Evolutionary conservation across 2,113 vertebrate genomes (phyloP), one percentile per base, ranked within the genome.

Genomic region (Terrapene triunguis): DNA sequence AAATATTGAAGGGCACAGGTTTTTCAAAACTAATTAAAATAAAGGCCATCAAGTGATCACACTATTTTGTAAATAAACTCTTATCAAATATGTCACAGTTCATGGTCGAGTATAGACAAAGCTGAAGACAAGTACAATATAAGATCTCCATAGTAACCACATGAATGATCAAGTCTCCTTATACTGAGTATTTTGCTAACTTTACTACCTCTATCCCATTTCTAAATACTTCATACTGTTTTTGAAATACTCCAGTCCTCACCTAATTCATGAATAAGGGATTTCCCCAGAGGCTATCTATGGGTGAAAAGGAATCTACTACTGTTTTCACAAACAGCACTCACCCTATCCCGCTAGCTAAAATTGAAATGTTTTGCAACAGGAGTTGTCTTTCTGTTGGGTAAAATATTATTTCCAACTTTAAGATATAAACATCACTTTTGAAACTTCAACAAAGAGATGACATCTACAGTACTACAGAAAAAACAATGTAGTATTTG

Each of bases 191-290:
- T 79, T 95, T 95, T 84, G 89, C 84, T 88, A 91, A 84, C 74
- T 95, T 92, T 93, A 93, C 82, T 96, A 29, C 50, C 59, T 97
- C 88, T 96, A 92, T 69, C 83, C 94, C 84, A 92, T 91, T 91
- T 96, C 94, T 92, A 95, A 87, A 88, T 85, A 88, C 65, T 88
- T 96, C 89, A 51, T 53, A 65, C 29, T 85, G 84, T 89, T 96
- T 98, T 98, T 97, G 65, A 97, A 98, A 97, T 72, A 95, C 80
- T 88, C 94, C 94, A 95, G 92, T 95, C 92, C 91, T 94, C 89
- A 96, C 83, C 94, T 96, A 92, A 96, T 93, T 96, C 91, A 97
- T 97, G 97, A 97, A 90, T 94, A 90, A 98, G 95, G 97, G 94
- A 97, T 98, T 98, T 96, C 93, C 97, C 95, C 96, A 95, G 93